phyloP scores from a whole-genome alignment of 2,888 invertebrate species.

The Volucella inanis region DNA sequence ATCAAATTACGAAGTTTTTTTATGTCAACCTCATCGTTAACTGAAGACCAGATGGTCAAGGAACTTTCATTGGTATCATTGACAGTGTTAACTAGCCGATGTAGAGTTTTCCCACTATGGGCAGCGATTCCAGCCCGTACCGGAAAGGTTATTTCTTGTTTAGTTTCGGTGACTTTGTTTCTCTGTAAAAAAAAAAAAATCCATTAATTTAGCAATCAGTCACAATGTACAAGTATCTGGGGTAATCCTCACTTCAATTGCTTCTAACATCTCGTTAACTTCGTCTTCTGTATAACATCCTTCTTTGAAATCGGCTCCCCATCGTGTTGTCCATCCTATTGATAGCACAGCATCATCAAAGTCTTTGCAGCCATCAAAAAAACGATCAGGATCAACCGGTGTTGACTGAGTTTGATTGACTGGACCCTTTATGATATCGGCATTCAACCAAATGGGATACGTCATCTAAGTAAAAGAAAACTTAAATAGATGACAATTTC shows the following conservation, averaged over 20 bases:
- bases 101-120: slow-evolving; percentile 86
- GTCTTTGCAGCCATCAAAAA: slow-evolving; percentile 85
- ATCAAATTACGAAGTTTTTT: slow-evolving; percentile 87
- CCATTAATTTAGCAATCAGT: background rate
- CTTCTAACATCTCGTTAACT: slow-evolving; percentile 87
- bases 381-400: slow-evolving; percentile 86
- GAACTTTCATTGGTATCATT: slow-evolving; percentile 83
- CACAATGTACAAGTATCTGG: background rate
- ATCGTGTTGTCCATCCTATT: slow-evolving; percentile 93
- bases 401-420: slow-evolving; percentile 84
- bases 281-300: slow-evolving; percentile 87
- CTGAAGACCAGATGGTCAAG: slow-evolving; percentile 91
- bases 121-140: slow-evolving; percentile 88
- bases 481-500: background rate
- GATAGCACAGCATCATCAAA: slow-evolving; percentile 89
- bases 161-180: slow-evolving; percentile 81
- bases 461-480: slow-evolving; percentile 83
- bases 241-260: slow-evolving; percentile 82
- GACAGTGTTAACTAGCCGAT: slow-evolving; percentile 85
- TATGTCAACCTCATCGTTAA: slow-evolving; percentile 87
- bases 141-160: slow-evolving; percentile 91
- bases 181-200: slow-evolving; percentile 32
- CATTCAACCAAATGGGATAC: slow-evolving; percentile 93
- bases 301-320: slow-evolving; percentile 84
- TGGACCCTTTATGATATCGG: slow-evolving; percentile 91